Base-by-base conservation (phyloP, 1,140 invertebrate species). In the Gryon sp. region DNA sequence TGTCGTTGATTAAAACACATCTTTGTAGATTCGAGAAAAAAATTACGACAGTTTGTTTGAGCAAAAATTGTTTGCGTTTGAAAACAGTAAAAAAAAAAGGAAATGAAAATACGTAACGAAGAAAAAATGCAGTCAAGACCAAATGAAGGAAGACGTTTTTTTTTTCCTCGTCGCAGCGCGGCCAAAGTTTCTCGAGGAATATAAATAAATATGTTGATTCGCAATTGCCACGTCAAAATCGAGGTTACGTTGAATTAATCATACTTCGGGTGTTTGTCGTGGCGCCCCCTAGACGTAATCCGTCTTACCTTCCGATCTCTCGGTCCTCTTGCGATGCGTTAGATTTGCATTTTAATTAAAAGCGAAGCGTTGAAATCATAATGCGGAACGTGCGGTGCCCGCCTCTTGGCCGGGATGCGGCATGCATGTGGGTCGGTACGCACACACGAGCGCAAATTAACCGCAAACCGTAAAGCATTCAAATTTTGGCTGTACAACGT, bases 341-440 rank as follows among this genome's bases (percentile, higher is more conserved):
- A 89, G 89, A 91, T 91, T 91, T 91, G 90, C 90, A 91, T 91
- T 91, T 91, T 91, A 91, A 91, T 91, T 91, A 90, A 90, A 88
- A 89, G 87, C 87, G 87, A 88, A 90, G 90, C 89, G 89, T 85
- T 89, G 90, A 90, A 91, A 90, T 90, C 89, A 90, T 90, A 90
- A 91, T 90, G 89, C 89, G 86, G 87, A 90, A 87, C 86, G 83
- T 84, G 84, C 79, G 84, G 81, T 79, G 81, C 73, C 22, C 81
- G 83, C 82, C 82, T 82, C 83, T 80, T 78, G 62, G 72, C 59
- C 78, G 52, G 69, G 60, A 82, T 79, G 78, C 80, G 24, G 30
- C 73, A 69, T 78, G 78, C 77, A 80, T 82, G 75, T 62, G 75
- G 50, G 34, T 60, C 50, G 46, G 18, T 40, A n/a, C 30, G 28